Evolutionary conservation across 2,797 vertebrate species (phyloP).

Genomic region (Gymnoscopelus microlampas): DNA sequence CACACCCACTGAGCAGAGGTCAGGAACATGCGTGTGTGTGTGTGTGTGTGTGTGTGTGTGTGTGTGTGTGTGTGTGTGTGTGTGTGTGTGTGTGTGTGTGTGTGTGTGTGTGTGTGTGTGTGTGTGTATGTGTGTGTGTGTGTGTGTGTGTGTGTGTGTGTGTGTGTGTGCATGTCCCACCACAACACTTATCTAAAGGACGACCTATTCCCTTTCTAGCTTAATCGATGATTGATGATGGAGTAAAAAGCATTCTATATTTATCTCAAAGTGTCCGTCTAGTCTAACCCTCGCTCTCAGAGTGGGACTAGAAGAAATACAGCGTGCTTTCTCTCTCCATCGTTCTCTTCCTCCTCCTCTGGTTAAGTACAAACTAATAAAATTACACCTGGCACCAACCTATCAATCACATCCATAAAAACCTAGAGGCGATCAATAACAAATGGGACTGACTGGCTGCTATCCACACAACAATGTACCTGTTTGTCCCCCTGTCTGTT

Average conservation of each 20-base stretch:
- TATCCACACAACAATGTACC: slow-evolving; percentile 44
- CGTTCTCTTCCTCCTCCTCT: slow-evolving; percentile 23
- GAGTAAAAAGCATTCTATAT: slow-evolving; percentile 34
- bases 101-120: not conserved
- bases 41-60: too few species aligned
- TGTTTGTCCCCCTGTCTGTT: slow-evolving; percentile 11
- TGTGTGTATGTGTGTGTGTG: not conserved
- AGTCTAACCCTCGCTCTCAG: slow-evolving; percentile 24
- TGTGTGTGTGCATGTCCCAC: slow-evolving; percentile 1
- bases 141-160: not conserved
- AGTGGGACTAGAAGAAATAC: slow-evolving; percentile 35
- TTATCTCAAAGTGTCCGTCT: slow-evolving; percentile 42
- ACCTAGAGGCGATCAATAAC: slow-evolving; percentile 58
- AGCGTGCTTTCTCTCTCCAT: slow-evolving; percentile 26
- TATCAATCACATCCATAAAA: slow-evolving; percentile 66
- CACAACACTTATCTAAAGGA: slow-evolving; percentile 43
- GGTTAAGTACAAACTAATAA: slow-evolving; percentile 63
- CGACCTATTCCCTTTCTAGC: slow-evolving; percentile 34
- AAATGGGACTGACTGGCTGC: slow-evolving; percentile 11
- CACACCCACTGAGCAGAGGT: slow-evolving; percentile 8
- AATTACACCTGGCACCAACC: slow-evolving; percentile 52
- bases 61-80: too few species aligned
- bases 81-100: not conserved
- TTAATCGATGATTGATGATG: slow-evolving; percentile 36
- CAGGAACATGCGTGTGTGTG: slow-evolving; percentile 7